Percentiles rank a stretch among this genome's conserved stretches.
These are phyloP conservation scores for Brotula barbata DNA, from an alignment of 2,797 vertebrate genomes.

Conservation along the genomic window DNA sequence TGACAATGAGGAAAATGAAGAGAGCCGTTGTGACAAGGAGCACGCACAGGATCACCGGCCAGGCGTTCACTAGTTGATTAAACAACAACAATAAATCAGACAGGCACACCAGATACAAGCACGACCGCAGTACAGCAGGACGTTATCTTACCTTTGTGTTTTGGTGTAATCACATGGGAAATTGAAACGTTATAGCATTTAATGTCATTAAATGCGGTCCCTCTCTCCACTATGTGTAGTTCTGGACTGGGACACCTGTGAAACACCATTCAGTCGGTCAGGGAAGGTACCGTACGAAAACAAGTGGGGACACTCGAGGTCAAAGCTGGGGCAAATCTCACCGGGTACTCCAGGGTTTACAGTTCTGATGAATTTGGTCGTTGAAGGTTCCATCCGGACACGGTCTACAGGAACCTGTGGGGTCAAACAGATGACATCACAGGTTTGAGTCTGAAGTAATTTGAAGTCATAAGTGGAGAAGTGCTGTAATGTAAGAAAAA, in stretches of 20 bases:
- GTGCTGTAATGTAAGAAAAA: too few species aligned
- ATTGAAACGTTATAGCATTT: constrained; percentile 18
- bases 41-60: background rate
- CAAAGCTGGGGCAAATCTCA: constrained; percentile 30
- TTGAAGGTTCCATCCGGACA: constrained; percentile 76
- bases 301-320: background rate
- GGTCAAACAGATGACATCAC: constrained; percentile 3
- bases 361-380: constrained; percentile 66
- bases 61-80: rapidly evolving
- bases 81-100: background rate
- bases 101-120: background rate
- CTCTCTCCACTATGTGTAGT: constrained; percentile 21
- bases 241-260: constrained; percentile 64
- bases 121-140: background rate
- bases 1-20: background rate
- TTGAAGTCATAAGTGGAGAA: too few species aligned
- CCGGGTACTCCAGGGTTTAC: constrained; percentile 72
- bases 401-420: constrained; percentile 68
- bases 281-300: too few species aligned
- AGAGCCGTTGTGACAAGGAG: background rate
- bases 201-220: constrained; percentile 57
- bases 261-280: background rate
- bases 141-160: constrained; percentile 5
- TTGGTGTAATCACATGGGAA: rapidly evolving
- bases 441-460: too few species aligned